Conservation (phyloP, 1,140 invertebrate species). For the Pseudomyrmex dendroicus region DNA sequence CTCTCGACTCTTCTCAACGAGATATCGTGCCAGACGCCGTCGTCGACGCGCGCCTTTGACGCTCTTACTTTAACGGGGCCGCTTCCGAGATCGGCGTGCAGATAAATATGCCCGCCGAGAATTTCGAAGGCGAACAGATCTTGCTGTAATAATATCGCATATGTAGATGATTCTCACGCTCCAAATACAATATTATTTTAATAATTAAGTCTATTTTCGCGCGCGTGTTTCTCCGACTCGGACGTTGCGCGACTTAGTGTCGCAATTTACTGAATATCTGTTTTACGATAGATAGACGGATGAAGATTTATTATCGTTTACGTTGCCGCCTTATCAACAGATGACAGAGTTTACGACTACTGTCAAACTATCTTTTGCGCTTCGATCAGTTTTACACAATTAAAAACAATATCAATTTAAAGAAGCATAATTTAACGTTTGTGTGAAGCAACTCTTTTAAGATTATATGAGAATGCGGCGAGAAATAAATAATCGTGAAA, state of each 20-base stretch:
- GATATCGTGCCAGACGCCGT: conserved; percentile 96
- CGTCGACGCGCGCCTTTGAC: conserved; percentile 93
- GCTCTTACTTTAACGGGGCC: conserved; percentile 94
- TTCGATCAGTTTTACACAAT: too few species aligned
- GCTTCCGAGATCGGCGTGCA: conserved; percentile 96
- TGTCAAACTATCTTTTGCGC: too few species aligned
- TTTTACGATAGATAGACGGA: conserved; percentile 27
- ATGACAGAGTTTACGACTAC: too few species aligned
- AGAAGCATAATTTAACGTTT: too few species aligned
- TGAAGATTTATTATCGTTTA: conserved; percentile 49
- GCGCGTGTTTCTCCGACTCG: neutral
- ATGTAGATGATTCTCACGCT: too few species aligned
- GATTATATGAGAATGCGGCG: neutral
- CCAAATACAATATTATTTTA: neutral
- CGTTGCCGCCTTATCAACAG: neutral
- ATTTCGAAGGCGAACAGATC: conserved; percentile 98
- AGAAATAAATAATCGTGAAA: conserved; percentile 24
- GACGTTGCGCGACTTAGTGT: neutral
- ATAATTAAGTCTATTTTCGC: neutral
- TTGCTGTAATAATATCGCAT: conserved; percentile 85
- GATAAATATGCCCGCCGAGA: conserved; percentile 95
- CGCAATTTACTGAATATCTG: conserved; percentile 42
- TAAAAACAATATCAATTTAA: too few species aligned
- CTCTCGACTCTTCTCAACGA: conserved; percentile 91
- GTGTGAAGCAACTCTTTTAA: neutral